Percentiles rank a stretch among this genome's conserved stretches.
Evolutionary conservation across 2,888 invertebrate species (phyloP).

Genomic region (Epicampocera succincta): DNA sequence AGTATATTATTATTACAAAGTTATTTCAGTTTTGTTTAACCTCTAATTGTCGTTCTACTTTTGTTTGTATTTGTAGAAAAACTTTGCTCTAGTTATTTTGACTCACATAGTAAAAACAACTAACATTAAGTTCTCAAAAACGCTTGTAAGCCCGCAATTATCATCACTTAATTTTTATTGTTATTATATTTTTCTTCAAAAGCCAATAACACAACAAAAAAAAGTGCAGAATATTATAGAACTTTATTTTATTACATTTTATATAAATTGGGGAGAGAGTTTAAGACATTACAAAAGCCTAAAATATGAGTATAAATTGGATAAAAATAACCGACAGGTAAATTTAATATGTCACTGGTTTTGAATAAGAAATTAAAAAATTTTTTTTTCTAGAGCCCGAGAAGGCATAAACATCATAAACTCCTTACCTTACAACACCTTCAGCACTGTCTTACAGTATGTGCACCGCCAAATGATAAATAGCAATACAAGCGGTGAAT

Average conservation of each 20-base stretch:
- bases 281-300: conserved; percentile 22
- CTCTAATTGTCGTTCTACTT: no score
- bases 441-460: conserved; percentile 79
- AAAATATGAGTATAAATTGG: conserved; percentile 76
- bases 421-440: conserved; percentile 79
- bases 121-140: no score
- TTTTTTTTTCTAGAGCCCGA: conserved; percentile 77
- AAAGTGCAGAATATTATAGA: neutral
- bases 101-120: no score
- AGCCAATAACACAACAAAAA: neutral
- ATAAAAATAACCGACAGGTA: conserved; percentile 79
- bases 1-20: no score
- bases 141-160: neutral
- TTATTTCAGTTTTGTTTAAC: no score
- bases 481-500: conserved; percentile 67
- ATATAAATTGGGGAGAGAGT: conserved; percentile 24
- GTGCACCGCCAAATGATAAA: conserved; percentile 80
- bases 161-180: conserved; percentile 14
- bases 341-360: conserved; percentile 18
- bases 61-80: no score
- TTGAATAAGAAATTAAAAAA: neutral
- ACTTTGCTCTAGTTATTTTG: no score
- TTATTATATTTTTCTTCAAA: conserved; percentile 17
- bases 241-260: conserved; percentile 35
- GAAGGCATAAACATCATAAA: conserved; percentile 82